A percentile compares a stretch with the other conserved stretches of the same genome.
Evolutionary conservation across 2,113 vertebrate genomes (phyloP).

Genomic region (Lamprologus sp.): DNA sequence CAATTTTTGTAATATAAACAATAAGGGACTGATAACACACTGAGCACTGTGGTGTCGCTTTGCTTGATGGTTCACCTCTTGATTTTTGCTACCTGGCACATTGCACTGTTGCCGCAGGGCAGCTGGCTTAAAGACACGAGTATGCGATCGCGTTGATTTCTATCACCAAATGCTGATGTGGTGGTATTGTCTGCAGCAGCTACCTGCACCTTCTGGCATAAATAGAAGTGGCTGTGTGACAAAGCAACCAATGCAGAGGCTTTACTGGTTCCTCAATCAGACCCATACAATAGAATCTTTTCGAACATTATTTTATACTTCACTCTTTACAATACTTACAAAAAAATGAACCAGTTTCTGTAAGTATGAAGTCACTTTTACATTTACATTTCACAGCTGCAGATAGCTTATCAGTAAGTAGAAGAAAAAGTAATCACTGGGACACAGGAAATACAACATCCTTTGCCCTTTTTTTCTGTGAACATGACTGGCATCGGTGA

Average conservation of each 20-base stretch:
- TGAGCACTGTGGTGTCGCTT: neutral
- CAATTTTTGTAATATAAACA: conserved; percentile 52
- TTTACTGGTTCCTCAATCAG: neutral
- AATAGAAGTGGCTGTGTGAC: neutral
- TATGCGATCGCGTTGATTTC: neutral
- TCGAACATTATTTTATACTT: neutral
- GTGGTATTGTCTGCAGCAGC: neutral
- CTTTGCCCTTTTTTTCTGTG: conserved; percentile 20
- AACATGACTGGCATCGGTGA: neutral
- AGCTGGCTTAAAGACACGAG: neutral
- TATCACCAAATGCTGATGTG: neutral
- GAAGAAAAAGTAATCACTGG: neutral
- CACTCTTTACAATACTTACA: neutral
- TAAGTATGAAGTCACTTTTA: neutral
- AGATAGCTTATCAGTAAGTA: neutral
- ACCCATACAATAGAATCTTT: neutral
- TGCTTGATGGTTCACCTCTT: neutral
- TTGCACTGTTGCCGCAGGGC: neutral
- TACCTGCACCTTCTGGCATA: neutral
- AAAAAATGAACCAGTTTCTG: neutral
- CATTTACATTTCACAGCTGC: neutral
- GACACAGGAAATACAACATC: neutral
- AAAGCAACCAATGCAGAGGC: neutral
- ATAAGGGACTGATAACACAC: neutral
- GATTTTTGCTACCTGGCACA: neutral